Percentiles rank a stretch among this genome's conserved stretches.
These are phyloP conservation scores for Siniperca undulata DNA, from an alignment of 2,797 vertebrate species.

Conservation along the genomic window DNA sequence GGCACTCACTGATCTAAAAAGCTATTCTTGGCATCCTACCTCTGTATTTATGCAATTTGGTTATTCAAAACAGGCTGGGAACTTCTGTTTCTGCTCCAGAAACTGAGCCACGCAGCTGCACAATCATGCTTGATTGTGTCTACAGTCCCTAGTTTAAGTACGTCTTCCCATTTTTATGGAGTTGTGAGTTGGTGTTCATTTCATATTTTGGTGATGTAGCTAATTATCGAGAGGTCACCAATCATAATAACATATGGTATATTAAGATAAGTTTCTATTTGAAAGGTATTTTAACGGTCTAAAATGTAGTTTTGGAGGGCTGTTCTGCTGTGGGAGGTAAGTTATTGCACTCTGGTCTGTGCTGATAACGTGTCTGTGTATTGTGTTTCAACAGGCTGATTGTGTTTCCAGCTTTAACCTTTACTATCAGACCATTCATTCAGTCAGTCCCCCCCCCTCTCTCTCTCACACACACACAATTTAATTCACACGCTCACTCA, in stretches of 20 bases:
- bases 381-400: constrained; percentile 48
- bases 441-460: background rate
- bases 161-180: background rate
- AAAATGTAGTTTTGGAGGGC: background rate
- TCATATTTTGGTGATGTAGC: background rate
- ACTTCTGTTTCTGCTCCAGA: too few relatives aligned
- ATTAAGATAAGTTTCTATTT: background rate
- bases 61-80: too few relatives aligned
- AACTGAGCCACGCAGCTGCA: background rate
- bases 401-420: constrained; percentile 56
- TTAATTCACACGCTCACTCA: constrained; percentile 22
- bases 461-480: background rate
- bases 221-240: background rate
- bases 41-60: too few relatives aligned
- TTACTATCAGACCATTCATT: constrained; percentile 36
- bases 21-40: too few relatives aligned
- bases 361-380: constrained; percentile 52
- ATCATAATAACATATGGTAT: too few relatives aligned
- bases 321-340: background rate
- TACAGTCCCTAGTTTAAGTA: too few relatives aligned
- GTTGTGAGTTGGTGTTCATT: too few relatives aligned
- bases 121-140: background rate
- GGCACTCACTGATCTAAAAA: too few relatives aligned
- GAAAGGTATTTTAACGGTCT: background rate
- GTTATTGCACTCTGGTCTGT: constrained; percentile 11